These are phyloP conservation scores for Drosophila subsilvestris DNA, from an alignment of 2,888 invertebrate species.

Conservation along the genomic window DNA sequence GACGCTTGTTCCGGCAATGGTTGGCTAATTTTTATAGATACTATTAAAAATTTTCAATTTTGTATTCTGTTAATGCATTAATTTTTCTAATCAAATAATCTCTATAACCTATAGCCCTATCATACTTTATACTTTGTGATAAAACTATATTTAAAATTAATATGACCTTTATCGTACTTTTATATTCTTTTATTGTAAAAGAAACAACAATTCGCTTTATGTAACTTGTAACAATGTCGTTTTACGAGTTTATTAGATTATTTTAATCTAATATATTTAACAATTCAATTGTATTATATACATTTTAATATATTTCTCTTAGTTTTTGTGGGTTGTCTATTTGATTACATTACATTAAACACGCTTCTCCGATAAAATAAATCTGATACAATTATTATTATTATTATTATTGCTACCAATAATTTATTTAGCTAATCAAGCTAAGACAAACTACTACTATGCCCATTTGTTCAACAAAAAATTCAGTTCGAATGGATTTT, in stretches of 20 bases:
- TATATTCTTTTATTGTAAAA: conserved; percentile 61
- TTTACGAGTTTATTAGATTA: conserved; percentile 49
- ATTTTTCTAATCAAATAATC: conserved; percentile 56
- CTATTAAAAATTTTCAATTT: conserved; percentile 39
- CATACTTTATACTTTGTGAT: conserved; percentile 40
- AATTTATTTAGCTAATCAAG: conserved; percentile 7
- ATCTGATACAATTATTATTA: background rate
- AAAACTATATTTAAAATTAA: conserved; percentile 55
- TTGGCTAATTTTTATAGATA: conserved; percentile 70
- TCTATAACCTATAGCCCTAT: conserved; percentile 57
- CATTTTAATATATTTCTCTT: conserved; percentile 41
- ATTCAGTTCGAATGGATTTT: conserved; percentile 12
- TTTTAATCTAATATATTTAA: conserved; percentile 54
- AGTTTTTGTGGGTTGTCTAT: background rate
- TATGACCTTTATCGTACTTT: conserved; percentile 33
- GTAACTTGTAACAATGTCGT: conserved; percentile 64
- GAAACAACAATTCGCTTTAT: conserved; percentile 59
- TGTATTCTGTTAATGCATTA: conserved; percentile 40
- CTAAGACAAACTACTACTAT: conserved; percentile 6
- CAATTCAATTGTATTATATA: conserved; percentile 61
- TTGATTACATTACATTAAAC: background rate
- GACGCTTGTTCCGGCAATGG: conserved; percentile 72
- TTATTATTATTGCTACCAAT: conserved; percentile 13
- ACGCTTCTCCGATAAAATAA: background rate
- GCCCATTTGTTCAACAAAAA: background rate